Percentiles rank a stretch among this genome's conserved stretches.
Conservation (phyloP, 2,113 vertebrate species). For the Malurus cyaneus region DNA sequence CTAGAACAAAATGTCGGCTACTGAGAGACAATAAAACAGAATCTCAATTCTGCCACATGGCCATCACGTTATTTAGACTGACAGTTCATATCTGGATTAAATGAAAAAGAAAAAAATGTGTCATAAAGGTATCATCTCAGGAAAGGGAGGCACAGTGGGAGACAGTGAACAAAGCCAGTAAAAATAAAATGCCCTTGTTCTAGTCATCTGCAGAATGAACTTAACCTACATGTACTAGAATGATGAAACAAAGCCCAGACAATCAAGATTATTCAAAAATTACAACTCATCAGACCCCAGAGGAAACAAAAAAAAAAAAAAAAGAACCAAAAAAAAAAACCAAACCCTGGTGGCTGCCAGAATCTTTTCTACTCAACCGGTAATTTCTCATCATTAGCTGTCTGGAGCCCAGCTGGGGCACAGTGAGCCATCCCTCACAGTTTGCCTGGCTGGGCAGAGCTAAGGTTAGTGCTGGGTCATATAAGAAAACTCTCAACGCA, state of each 20-base stretch:
- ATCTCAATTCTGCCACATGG: neutral
- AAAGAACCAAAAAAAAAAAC: neutral
- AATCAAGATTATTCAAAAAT: constrained; percentile 3
- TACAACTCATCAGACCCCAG: neutral
- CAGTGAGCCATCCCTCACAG: neutral
- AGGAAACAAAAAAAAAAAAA: neutral
- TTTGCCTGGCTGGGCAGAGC: neutral
- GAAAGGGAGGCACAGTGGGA: rapidly evolving
- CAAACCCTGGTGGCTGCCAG: neutral
- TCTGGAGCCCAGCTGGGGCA: neutral
- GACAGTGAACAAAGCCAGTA: neutral
- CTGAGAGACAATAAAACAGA: neutral
- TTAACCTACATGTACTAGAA: neutral
- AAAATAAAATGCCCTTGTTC: neutral
- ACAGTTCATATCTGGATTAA: neutral
- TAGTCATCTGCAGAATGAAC: neutral
- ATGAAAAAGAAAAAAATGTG: neutral
- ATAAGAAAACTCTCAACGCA: constrained; percentile 17
- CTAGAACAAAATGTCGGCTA: neutral
- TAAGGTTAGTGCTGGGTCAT: constrained; percentile 8
- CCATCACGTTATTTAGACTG: neutral
- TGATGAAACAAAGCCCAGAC: neutral
- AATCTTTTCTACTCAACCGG: neutral
- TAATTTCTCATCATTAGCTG: neutral
- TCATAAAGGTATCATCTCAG: neutral